Evolutionary conservation across 2,888 invertebrate genomes (phyloP).

Genomic region (Plebejus argus): DNA sequence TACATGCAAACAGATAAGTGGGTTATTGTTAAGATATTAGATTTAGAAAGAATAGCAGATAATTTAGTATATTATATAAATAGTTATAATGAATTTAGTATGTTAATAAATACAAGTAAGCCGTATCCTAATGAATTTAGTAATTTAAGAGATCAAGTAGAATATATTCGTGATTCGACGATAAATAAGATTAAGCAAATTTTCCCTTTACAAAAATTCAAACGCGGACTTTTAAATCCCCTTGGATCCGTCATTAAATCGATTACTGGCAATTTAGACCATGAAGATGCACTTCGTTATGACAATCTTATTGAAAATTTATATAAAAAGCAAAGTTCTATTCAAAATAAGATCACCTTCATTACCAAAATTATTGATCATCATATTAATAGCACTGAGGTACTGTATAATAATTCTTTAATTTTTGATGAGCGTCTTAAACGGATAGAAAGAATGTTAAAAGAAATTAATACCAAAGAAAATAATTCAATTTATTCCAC

Average conservation of each 20-base stretch:
- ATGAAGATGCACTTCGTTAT: conserved; percentile 42
- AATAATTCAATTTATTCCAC: conserved; percentile 36
- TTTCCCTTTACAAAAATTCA: conserved; percentile 30
- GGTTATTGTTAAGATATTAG: conserved; percentile 36
- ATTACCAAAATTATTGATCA: conserved; percentile 39
- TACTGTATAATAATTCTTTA: conserved; percentile 28
- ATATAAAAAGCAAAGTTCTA: conserved; percentile 28
- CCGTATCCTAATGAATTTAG: background rate
- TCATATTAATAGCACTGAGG: conserved; percentile 36
- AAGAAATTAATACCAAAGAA: conserved; percentile 32
- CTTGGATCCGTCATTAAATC: conserved; percentile 42
- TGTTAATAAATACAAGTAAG: conserved; percentile 28
- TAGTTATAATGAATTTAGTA: too few relatives aligned
- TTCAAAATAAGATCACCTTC: conserved; percentile 39
- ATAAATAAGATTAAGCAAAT: conserved; percentile 34
- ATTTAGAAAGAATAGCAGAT: conserved; percentile 37
- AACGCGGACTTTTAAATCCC: too few relatives aligned
- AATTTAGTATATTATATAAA: conserved; percentile 36
- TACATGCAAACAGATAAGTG: conserved; percentile 26
- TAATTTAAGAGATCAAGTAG: too few relatives aligned
- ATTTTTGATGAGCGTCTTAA: conserved; percentile 30
- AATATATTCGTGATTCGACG: too few relatives aligned
- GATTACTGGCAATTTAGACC: conserved; percentile 45
- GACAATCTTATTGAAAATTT: conserved; percentile 37
- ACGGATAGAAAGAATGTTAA: conserved; percentile 3